Evolutionary conservation across 2,113 vertebrate species (phyloP).

Genomic region (Bostrychus sinensis): DNA sequence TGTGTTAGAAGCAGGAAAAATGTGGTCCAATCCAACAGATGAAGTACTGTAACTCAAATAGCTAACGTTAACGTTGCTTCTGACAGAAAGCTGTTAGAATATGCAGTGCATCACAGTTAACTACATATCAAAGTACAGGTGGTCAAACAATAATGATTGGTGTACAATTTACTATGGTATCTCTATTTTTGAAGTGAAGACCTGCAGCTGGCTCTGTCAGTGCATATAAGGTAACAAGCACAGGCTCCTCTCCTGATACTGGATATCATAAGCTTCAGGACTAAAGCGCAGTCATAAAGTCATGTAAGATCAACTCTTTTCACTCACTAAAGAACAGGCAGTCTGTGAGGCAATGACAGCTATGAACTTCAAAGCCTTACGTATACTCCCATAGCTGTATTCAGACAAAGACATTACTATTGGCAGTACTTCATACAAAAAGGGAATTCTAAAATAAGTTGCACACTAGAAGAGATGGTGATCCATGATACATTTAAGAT

Average conservation of each 20-base stretch:
- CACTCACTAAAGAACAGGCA: constrained; percentile 6
- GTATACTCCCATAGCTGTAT: constrained; percentile 13
- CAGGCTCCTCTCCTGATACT: constrained; percentile 11
- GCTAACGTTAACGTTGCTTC: no score
- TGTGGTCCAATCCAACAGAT: no score
- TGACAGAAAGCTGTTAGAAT: background rate
- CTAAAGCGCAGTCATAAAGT: constrained; percentile 28
- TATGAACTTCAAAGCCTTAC: constrained; percentile 26
- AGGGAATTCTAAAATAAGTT: constrained; percentile 1
- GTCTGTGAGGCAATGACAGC: constrained; percentile 16
- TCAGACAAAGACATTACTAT: background rate
- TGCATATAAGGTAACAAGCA: constrained; percentile 13
- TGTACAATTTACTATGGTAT: no score
- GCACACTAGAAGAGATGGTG: background rate
- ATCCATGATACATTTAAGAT: background rate
- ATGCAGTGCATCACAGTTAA: no score
- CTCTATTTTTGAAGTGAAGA: background rate
- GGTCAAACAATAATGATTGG: no score
- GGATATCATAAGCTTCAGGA: constrained; percentile 26
- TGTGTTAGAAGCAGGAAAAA: no score
- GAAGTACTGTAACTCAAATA: no score
- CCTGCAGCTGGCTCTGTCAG: constrained; percentile 59
- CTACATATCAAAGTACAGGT: no score
- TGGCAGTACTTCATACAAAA: background rate
- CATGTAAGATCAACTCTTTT: constrained; percentile 9